Percentiles rank a stretch among this genome's conserved stretches.
These are phyloP conservation scores for Pseudolaguvia tuberculata DNA, from an alignment of 2,113 vertebrate species.

Conservation along the genomic window DNA sequence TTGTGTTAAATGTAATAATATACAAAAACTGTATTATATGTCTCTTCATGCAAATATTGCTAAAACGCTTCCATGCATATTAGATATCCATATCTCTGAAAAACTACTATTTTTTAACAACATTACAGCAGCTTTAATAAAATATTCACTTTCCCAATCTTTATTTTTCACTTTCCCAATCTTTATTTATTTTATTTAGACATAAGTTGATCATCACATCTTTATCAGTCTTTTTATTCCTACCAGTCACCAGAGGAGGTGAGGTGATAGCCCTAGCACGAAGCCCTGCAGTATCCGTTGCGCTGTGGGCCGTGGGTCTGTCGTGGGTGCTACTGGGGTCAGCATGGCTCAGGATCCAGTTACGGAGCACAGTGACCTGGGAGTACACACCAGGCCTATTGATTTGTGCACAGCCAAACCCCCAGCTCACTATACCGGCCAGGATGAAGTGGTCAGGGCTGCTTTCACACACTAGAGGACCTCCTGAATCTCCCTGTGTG, in stretches of 20 bases:
- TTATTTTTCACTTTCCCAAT: too few relatives aligned
- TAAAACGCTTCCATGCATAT: not conserved
- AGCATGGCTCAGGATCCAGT: slow-evolving; percentile 78
- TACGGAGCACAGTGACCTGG: slow-evolving; percentile 77
- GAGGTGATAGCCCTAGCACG: not conserved
- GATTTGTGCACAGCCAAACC: slow-evolving; percentile 84
- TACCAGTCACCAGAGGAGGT: slow-evolving; percentile 49
- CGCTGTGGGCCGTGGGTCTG: not conserved
- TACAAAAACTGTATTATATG: not conserved
- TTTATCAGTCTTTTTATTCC: not conserved
- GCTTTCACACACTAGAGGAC: slow-evolving; percentile 88
- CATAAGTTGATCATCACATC: not conserved
- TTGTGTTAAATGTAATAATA: not conserved
- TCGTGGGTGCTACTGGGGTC: slow-evolving; percentile 41
- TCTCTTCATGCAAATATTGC: not conserved
- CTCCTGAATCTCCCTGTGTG: slow-evolving; percentile 89
- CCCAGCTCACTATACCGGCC: slow-evolving; percentile 94
- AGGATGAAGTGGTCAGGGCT: slow-evolving; percentile 85
- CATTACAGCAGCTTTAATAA: too few relatives aligned
- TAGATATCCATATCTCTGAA: too few relatives aligned
- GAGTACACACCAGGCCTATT: slow-evolving; percentile 87
- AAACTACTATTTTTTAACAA: too few relatives aligned
- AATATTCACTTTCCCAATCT: too few relatives aligned
- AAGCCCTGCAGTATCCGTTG: not conserved
- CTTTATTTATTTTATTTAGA: too few relatives aligned